Conservation (phyloP, 2,888 invertebrate genomes). For the Carabus problematicus region DNA sequence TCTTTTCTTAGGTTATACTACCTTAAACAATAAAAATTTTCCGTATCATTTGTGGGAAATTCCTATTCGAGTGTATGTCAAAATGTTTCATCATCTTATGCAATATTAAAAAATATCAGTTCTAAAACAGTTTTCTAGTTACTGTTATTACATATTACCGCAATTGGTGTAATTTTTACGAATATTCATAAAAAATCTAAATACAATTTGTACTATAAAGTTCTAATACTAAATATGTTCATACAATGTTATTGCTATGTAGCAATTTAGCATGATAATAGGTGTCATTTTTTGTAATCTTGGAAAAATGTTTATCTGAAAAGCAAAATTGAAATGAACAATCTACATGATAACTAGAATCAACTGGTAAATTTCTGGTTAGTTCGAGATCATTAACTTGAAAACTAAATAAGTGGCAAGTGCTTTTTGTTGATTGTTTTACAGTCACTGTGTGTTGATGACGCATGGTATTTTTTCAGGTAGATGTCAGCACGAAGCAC, state of each 20-base stretch:
- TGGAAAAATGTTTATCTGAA: too few species aligned
- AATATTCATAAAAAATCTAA: too few species aligned
- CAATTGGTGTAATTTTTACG: too few species aligned
- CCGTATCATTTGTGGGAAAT: background rate
- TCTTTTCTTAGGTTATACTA: too few species aligned
- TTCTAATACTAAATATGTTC: too few species aligned
- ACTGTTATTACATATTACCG: too few species aligned
- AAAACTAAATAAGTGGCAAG: slow-evolving; percentile 14
- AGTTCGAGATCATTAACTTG: slow-evolving; percentile 31
- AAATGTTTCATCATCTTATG: background rate
- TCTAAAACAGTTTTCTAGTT: too few species aligned
- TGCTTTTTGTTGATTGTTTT: slow-evolving; percentile 7
- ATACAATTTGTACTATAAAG: too few species aligned
- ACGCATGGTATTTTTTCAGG: slow-evolving; percentile 41
- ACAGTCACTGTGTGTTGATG: slow-evolving; percentile 28
- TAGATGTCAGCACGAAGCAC: slow-evolving; percentile 48
- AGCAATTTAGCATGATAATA: too few species aligned
- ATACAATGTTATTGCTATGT: too few species aligned
- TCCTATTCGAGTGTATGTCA: slow-evolving; percentile 1
- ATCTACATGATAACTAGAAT: background rate
- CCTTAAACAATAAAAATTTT: background rate
- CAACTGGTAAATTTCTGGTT: background rate
- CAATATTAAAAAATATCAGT: too few species aligned
- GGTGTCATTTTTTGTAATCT: too few species aligned
- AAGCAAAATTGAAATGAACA: background rate